These are phyloP conservation scores for Microtus pennsylvanicus DNA, from an alignment of 2,113 vertebrate genomes.

Conservation along the genomic window DNA sequence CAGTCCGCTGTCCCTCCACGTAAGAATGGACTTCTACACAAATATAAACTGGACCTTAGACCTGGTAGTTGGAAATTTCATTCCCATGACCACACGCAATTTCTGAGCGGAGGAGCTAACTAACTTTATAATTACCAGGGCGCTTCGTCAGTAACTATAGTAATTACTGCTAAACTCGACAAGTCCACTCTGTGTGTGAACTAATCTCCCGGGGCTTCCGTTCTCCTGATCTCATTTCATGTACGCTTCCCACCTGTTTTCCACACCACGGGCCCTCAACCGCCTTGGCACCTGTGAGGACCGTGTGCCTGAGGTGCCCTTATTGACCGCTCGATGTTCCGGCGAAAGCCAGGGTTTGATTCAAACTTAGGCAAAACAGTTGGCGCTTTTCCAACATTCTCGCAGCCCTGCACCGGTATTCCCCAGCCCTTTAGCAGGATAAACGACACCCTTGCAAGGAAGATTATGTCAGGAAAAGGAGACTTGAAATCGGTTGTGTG, in stretches of 20 bases:
- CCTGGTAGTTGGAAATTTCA: not conserved
- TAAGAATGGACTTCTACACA: slow-evolving; percentile 22
- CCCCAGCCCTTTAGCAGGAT: slow-evolving; percentile 3
- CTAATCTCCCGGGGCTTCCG: not conserved
- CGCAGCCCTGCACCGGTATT: slow-evolving; percentile 5
- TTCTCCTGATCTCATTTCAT: slow-evolving; percentile 58
- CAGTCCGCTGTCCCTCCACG: not conserved
- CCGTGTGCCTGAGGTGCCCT: slow-evolving; percentile 39
- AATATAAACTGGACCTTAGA: not conserved
- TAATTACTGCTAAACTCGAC: not conserved
- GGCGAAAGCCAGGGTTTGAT: slow-evolving; percentile 41
- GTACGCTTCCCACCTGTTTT: slow-evolving; percentile 47
- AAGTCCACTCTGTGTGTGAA: not conserved
- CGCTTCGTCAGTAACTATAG: not conserved
- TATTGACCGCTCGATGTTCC: slow-evolving; percentile 35
- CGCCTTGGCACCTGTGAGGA: slow-evolving; percentile 56
- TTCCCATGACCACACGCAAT: not conserved
- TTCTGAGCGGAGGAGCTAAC: not conserved
- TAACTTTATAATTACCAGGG: not conserved
- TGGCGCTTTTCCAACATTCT: slow-evolving; percentile 61
- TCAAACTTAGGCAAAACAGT: slow-evolving; percentile 61
- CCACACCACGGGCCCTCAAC: slow-evolving; percentile 1
- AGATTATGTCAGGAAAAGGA: slow-evolving; percentile 65
- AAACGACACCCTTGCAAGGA: slow-evolving; percentile 53
- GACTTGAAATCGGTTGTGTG: slow-evolving; percentile 73